A percentile compares a stretch with the other conserved stretches of the same genome.
phyloP scores from a whole-genome alignment of 2,888 invertebrate species.

The Ophraella communa region DNA sequence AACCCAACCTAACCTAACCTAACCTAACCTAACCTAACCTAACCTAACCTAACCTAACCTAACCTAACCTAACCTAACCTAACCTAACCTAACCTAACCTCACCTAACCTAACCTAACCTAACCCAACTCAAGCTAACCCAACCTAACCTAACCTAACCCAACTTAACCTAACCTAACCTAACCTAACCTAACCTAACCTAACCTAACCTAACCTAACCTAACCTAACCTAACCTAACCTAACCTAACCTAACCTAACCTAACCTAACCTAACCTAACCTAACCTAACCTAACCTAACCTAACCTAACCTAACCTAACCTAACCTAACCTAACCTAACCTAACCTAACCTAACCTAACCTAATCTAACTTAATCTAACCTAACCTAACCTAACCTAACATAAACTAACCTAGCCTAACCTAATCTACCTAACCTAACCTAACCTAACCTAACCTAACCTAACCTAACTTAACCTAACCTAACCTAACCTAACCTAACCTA shows the following conservation, averaged over 20 bases:
- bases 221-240: not conserved
- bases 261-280: not conserved
- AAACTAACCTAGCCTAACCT: too few relatives aligned
- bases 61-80: not conserved
- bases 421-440: too few relatives aligned
- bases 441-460: too few relatives aligned
- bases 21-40: not conserved
- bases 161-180: not conserved
- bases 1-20: not conserved
- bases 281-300: not conserved
- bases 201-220: not conserved
- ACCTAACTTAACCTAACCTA: slow-evolving; percentile 8
- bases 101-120: not conserved
- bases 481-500: slow-evolving; percentile 8
- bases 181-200: not conserved
- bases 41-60: not conserved
- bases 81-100: not conserved
- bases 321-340: not conserved
- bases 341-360: not conserved
- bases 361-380: not conserved
- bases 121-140: not conserved
- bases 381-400: too few relatives aligned
- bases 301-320: not conserved
- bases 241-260: not conserved
- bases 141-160: not conserved